A percentile compares a stretch with the other conserved stretches of the same genome.
These are phyloP conservation scores for Drosophila cardini DNA, from an alignment of 1,140 invertebrate species.

Conservation along the genomic window DNA sequence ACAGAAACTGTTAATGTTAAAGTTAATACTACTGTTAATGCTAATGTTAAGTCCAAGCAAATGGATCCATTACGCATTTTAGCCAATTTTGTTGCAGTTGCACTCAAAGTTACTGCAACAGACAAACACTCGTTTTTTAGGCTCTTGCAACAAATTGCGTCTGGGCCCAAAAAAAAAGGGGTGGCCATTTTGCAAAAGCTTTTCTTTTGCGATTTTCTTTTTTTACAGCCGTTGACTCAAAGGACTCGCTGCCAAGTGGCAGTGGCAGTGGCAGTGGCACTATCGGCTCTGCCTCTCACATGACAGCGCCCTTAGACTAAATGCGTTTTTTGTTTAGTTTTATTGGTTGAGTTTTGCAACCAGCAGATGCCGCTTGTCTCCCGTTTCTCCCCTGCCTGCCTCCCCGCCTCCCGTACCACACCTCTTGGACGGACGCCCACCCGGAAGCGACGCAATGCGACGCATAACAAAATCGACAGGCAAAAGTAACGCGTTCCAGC, in stretches of 20 bases:
- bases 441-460: constrained; percentile 58
- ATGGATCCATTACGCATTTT: constrained; percentile 15
- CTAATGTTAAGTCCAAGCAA: not conserved
- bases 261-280: constrained; percentile 13
- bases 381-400: not conserved
- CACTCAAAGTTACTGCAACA: constrained; percentile 13
- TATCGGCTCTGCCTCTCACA: constrained; percentile 21
- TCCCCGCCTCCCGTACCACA: no score
- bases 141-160: constrained; percentile 15
- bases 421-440: not conserved
- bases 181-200: constrained; percentile 4
- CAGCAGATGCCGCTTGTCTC: constrained; percentile 18
- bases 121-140: not conserved
- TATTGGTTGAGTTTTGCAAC: constrained; percentile 49
- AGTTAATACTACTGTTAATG: not conserved
- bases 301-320: constrained; percentile 63
- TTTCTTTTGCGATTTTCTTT: not conserved
- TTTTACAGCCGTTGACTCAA: constrained; percentile 14
- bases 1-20: not conserved
- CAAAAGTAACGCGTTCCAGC: constrained; percentile 12
- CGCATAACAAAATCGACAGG: constrained; percentile 72
- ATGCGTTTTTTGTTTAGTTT: constrained; percentile 80
- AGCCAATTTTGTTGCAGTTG: constrained; percentile 6
- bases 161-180: constrained; percentile 15
- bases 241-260: constrained; percentile 18